Conservation (phyloP, 2,113 vertebrate genomes). For the Abramis brama region DNA sequence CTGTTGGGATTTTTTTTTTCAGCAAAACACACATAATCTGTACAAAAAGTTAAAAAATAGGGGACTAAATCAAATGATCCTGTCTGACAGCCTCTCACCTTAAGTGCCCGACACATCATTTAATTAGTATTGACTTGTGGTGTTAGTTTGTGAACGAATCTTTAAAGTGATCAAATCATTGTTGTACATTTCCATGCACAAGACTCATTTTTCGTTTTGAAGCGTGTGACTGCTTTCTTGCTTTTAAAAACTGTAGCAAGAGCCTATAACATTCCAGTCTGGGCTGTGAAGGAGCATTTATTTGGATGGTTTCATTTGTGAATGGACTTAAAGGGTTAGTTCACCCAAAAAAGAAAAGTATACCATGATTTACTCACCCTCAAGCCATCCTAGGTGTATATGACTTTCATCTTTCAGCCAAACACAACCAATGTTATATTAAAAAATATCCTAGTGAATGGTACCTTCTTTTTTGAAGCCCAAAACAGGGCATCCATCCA, state of each 20-base stretch:
- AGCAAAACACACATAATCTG: background rate
- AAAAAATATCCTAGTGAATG: no score
- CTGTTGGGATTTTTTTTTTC: background rate
- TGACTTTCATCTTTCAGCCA: no score
- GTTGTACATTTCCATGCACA: background rate
- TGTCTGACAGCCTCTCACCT: constrained; percentile 15
- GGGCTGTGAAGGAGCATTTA: background rate
- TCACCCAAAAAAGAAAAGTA: no score
- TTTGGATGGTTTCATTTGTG: background rate
- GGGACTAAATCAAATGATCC: background rate
- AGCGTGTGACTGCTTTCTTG: background rate
- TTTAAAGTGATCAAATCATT: background rate
- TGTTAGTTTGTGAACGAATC: background rate
- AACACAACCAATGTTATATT: no score
- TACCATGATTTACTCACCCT: no score
- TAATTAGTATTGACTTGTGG: constrained; percentile 46
- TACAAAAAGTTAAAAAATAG: background rate
- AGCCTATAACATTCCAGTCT: background rate
- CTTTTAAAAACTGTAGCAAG: background rate
- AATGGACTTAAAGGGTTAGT: background rate
- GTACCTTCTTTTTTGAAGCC: no score
- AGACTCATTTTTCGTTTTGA: background rate
- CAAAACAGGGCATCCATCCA: no score
- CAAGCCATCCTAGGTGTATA: no score
- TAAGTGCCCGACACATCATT: background rate